Evolutionary conservation across 2,113 vertebrate genomes (phyloP), one percentile per base, ranked within the genome.

Genomic region (Sapayoa aenigma): DNA sequence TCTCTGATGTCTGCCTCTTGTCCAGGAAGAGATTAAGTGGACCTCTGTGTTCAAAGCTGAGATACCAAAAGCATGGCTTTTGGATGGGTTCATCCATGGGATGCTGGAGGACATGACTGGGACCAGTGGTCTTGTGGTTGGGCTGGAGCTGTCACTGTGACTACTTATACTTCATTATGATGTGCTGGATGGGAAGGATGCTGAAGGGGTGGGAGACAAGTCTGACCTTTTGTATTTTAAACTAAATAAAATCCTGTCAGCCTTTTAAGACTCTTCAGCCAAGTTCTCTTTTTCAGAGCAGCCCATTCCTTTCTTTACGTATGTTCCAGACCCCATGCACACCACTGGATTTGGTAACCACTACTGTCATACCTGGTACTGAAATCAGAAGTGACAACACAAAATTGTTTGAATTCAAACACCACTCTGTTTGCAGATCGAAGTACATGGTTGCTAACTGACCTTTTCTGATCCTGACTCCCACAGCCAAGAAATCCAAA

Each of bases 221-320:
- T 80, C 85, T 91, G 87, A 95, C 63, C 73, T 94, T 95, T 95
- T 92, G 33, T 82, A 84, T 88, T 79, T 93, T 59, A 23, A 69
- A 93, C 33, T 56, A 90, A 96, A 91, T 97, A 97, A 97, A 97
- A 93, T 79, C 58, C 52, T 87, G n/a, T 62, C 73, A 62, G 47
- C 82, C 72, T 95, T 95, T 92, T 84, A 5, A 1, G 6, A 74
- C 27, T 93, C 53, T 56, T 91, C 37, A 39, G 74, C 72, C 52
- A 75, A 69, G 28, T 81, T 82, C 18, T 83, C 4, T 67, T 71
- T 46, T 41, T 53, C 20, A 23, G 49, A 76, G 23, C 0, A 0
- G 23, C 52, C 82, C 56, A 8, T 60, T 81, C 19, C 11, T 67
- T 85, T 41, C 37, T 73, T 87, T n/a, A 33, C 0, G 0, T 55